phyloP scores from a whole-genome alignment of 2,888 invertebrate species.

The Cactoblastis cactorum region DNA sequence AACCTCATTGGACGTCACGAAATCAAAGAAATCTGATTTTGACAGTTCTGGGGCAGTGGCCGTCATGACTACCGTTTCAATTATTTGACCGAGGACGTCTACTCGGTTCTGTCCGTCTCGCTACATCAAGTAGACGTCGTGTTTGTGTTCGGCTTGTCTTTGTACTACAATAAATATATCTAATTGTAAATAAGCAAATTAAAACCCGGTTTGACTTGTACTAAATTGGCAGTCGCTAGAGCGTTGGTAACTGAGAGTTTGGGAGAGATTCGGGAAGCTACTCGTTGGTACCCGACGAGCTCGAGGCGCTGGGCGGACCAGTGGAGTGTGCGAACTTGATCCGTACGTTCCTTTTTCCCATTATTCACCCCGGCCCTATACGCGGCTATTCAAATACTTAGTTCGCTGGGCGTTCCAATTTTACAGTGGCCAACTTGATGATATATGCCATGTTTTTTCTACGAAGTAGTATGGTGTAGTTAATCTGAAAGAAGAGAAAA shows the following conservation, averaged over 20 bases:
- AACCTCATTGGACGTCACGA: constrained; percentile 89
- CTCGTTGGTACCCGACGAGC: constrained; percentile 52
- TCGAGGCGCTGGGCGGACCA: constrained; percentile 67
- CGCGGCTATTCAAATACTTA: constrained; percentile 50
- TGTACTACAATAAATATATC: constrained; percentile 74
- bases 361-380: constrained; percentile 67
- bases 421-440: constrained; percentile 29
- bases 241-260: constrained; percentile 74
- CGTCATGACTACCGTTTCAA: constrained; percentile 88
- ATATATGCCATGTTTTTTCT: constrained; percentile 44
- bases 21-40: constrained; percentile 94
- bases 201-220: constrained; percentile 77
- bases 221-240: constrained; percentile 76
- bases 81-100: constrained; percentile 61
- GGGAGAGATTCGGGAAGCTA: constrained; percentile 46
- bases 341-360: constrained; percentile 76
- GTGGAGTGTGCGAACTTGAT: constrained; percentile 74
- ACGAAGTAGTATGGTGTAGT: constrained; percentile 24
- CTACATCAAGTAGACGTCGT: constrained; percentile 46
- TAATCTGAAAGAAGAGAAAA: constrained; percentile 54
- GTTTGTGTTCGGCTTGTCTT: constrained; percentile 45
- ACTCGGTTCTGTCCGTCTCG: constrained; percentile 49
- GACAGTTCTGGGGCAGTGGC: constrained; percentile 92
- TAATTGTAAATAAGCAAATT: constrained; percentile 65
- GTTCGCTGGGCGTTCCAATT: constrained; percentile 37